These are phyloP conservation scores for Scomber colias DNA, from an alignment of 2,113 vertebrate genomes.

Conservation along the genomic window DNA sequence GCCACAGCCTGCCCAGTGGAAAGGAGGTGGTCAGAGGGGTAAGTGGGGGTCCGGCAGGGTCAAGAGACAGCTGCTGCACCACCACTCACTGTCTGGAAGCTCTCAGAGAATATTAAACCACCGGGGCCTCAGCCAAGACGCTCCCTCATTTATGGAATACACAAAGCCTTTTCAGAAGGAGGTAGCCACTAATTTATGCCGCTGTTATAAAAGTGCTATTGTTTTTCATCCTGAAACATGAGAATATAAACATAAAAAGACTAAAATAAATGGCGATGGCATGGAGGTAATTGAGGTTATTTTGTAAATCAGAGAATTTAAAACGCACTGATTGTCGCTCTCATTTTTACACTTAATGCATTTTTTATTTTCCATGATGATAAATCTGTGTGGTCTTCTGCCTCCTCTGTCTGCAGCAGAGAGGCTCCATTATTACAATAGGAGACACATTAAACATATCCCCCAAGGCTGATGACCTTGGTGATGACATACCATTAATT, in stretches of 20 bases:
- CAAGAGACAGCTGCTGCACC: conserved; percentile 82
- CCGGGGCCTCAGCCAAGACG: conserved; percentile 68
- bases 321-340: conserved; percentile 41
- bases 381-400: conserved; percentile 58
- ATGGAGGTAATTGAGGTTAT: conserved; percentile 69
- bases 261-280: conserved; percentile 60
- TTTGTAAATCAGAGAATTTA: conserved; percentile 66
- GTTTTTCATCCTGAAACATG: conserved; percentile 53
- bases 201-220: conserved; percentile 48
- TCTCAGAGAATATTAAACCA: conserved; percentile 81
- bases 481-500: conserved; percentile 78
- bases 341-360: conserved; percentile 40
- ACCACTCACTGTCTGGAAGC: conserved; percentile 82
- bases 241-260: conserved; percentile 55
- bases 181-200: conserved; percentile 64
- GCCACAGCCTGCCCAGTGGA: conserved; percentile 70
- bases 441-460: conserved; percentile 68
- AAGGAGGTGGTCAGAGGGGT: conserved; percentile 78
- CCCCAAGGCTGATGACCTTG: conserved; percentile 72
- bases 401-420: conserved; percentile 52
- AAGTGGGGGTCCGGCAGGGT: conserved; percentile 78
- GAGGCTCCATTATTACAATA: conserved; percentile 71
- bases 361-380: conserved; percentile 36
- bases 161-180: conserved; percentile 55
- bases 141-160: conserved; percentile 67